phyloP scores from a whole-genome alignment of 92 coral and sea anemone genomes.

The Umimayanthus chanpuru region DNA sequence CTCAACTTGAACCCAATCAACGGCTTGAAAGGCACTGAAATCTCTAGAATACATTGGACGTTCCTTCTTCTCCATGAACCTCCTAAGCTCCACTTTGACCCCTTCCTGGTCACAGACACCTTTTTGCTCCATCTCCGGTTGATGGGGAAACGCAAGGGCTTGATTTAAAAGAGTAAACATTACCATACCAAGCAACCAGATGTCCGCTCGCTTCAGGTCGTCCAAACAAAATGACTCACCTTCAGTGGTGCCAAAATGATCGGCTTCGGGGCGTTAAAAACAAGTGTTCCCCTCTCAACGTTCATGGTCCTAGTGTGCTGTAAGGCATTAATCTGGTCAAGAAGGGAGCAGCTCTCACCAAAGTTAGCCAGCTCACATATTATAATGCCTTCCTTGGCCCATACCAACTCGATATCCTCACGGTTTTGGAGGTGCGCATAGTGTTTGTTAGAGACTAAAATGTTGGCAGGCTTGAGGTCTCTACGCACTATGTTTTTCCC shows the following conservation, averaged over 20 bases:
- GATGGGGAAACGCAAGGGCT: background rate
- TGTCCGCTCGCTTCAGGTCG: background rate
- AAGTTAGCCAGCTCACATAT: conserved; percentile 36
- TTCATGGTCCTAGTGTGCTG: conserved; percentile 25
- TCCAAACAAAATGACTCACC: background rate
- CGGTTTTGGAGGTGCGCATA: conserved; percentile 11
- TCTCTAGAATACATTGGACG: background rate
- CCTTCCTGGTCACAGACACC: background rate
- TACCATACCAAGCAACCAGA: conserved; percentile 8
- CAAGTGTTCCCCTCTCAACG: conserved; percentile 34
- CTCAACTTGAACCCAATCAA: background rate
- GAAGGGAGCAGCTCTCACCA: conserved; percentile 21
- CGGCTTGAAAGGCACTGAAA: conserved; percentile 6
- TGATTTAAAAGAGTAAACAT: background rate
- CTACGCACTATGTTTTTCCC: background rate
- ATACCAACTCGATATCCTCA: conserved; percentile 14
- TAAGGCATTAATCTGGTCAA: conserved; percentile 9
- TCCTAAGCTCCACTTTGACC: background rate
- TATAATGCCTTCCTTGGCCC: conserved; percentile 15
- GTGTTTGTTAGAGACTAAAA: conserved; percentile 31
- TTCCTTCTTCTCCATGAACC: background rate
- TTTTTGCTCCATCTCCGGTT: background rate
- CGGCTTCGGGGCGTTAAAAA: conserved; percentile 31
- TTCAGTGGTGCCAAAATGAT: background rate
- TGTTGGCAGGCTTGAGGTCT: conserved; percentile 36